Conservation (phyloP, 2,797 vertebrate genomes). For the Amblyopsis hoosieri region DNA sequence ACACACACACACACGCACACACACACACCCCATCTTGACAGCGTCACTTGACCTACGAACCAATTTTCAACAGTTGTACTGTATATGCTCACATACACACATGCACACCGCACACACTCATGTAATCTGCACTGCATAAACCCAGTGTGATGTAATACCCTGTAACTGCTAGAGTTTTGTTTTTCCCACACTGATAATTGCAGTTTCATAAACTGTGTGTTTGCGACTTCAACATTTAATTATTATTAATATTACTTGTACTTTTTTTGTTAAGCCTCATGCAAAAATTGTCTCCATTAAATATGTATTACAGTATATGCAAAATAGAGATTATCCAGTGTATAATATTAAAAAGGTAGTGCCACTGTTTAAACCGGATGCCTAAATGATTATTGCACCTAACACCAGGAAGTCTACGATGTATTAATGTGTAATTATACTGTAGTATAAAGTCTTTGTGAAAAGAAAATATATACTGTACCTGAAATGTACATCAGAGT, state of each 20-base stretch:
- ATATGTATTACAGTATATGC: no score
- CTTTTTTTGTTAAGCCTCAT: background rate
- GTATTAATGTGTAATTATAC: no score
- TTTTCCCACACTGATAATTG: constrained; percentile 30
- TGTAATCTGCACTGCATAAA: constrained; percentile 19
- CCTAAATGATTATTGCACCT: no score
- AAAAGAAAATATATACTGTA: background rate
- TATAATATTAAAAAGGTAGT: background rate
- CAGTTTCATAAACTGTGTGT: constrained; percentile 35
- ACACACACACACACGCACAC: constrained; percentile 12
- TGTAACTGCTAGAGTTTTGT: constrained; percentile 61
- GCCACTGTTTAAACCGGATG: no score
- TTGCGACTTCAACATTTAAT: constrained; percentile 39
- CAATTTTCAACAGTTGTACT: constrained; percentile 22
- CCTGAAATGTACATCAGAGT: background rate
- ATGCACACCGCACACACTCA: constrained; percentile 16
- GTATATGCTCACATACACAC: constrained; percentile 9
- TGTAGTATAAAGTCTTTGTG: no score
- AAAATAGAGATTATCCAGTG: no score
- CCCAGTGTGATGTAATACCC: constrained; percentile 68
- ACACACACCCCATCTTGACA: constrained; percentile 5
- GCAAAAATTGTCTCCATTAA: background rate
- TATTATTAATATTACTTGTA: background rate
- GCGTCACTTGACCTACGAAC: constrained; percentile 23
- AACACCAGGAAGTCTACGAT: no score